phyloP scores from a whole-genome alignment of 2,797 vertebrate genomes.

The Tauraco hartlaubi region DNA sequence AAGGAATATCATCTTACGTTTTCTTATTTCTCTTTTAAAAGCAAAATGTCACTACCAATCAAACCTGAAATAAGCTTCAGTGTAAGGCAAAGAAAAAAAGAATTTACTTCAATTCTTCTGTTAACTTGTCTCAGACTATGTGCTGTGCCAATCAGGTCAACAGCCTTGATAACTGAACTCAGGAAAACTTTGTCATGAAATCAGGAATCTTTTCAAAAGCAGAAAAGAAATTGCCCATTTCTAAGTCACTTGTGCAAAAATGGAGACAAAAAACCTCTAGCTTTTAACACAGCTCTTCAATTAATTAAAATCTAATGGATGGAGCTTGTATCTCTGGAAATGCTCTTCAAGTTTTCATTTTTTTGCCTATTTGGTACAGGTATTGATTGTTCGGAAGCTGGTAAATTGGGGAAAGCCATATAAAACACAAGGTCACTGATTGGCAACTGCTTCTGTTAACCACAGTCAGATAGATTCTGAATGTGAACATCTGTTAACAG shows the following conservation, averaged over 20 bases:
- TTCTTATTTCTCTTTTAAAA: neutral
- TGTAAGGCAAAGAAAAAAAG: neutral
- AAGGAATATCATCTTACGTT: neutral
- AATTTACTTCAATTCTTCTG: neutral
- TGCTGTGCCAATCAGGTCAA: neutral
- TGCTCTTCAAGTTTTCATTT: constrained; percentile 10
- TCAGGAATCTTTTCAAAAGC: neutral
- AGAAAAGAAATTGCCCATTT: constrained; percentile 28
- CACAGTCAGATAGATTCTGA: neutral
- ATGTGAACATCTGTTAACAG: neutral
- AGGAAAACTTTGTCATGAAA: neutral
- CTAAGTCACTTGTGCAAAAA: neutral
- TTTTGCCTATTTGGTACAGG: constrained; percentile 28
- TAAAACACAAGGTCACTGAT: neutral
- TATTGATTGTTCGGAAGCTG: neutral
- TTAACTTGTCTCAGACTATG: neutral
- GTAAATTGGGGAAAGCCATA: neutral
- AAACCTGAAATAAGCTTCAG: neutral
- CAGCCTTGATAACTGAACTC: neutral
- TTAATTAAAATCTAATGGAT: constrained; percentile 40
- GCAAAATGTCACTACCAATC: neutral
- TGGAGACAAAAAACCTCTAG: neutral
- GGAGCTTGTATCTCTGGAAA: constrained; percentile 33
- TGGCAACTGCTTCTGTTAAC: neutral
- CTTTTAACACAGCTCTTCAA: constrained; percentile 23